A percentile compares a stretch with the other conserved stretches of the same genome.
Evolutionary conservation across 1,140 invertebrate genomes (phyloP).

Genomic region (Drosophila kikkawai): DNA sequence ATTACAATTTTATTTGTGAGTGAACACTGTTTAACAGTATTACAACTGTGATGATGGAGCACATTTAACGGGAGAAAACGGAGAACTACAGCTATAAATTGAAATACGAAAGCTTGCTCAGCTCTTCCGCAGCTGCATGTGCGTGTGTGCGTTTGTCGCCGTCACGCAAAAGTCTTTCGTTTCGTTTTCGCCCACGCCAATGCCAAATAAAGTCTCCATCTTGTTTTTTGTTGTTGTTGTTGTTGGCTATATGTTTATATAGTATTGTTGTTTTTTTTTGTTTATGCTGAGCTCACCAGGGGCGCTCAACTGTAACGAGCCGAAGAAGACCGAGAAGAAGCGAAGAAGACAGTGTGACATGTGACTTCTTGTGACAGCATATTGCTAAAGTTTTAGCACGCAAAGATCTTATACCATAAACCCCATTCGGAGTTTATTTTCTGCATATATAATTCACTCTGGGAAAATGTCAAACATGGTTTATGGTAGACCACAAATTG

Average conservation of each 20-base stretch:
- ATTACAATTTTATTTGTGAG: neutral
- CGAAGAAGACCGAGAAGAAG: slow-evolving; percentile 23
- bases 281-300: slow-evolving; percentile 52
- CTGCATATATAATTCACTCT: slow-evolving; percentile 11
- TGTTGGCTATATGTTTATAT: neutral
- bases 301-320: slow-evolving; percentile 55
- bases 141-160: slow-evolving; percentile 36
- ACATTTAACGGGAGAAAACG: slow-evolving; percentile 30
- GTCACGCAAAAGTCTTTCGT: slow-evolving; percentile 54
- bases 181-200: slow-evolving; percentile 31
- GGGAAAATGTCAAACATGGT: slow-evolving; percentile 10
- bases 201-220: slow-evolving; percentile 29
- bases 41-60: slow-evolving; percentile 20
- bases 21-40: slow-evolving; percentile 2
- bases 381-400: slow-evolving; percentile 53
- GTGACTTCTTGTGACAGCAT: slow-evolving; percentile 45
- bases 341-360: slow-evolving; percentile 37
- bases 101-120: slow-evolving; percentile 27
- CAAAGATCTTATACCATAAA: slow-evolving; percentile 13
- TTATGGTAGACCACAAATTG: slow-evolving; percentile 24
- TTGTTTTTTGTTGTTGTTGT: slow-evolving; percentile 20
- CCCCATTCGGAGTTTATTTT: neutral
- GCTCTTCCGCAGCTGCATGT: slow-evolving; percentile 14
- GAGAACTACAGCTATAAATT: slow-evolving; percentile 20
- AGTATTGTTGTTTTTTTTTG: neutral